A percentile compares a stretch with the other conserved stretches of the same genome.
Conservation (phyloP, 2,113 vertebrate species). For the Melospiza melodia region DNA sequence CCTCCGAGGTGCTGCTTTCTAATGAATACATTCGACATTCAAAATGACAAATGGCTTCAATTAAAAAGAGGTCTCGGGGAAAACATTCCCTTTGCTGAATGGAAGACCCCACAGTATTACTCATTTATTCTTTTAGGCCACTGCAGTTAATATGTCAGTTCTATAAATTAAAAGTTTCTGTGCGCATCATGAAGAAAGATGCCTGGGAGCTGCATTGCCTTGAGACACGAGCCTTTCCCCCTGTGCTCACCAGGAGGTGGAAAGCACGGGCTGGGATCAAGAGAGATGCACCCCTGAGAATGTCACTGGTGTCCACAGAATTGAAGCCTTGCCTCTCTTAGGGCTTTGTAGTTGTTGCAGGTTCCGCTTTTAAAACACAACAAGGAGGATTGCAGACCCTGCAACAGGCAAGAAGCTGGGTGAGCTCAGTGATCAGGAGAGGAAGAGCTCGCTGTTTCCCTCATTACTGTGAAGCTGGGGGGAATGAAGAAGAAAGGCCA, state of each 20-base stretch:
- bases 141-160: conserved; percentile 43
- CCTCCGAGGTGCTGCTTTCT: conserved; percentile 15
- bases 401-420: background rate
- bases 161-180: conserved; percentile 62
- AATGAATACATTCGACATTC: conserved; percentile 56
- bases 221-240: background rate
- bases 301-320: background rate
- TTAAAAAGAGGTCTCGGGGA: conserved; percentile 47
- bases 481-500: background rate
- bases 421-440: background rate
- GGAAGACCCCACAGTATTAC: background rate
- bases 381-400: background rate
- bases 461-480: background rate
- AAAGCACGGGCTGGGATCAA: background rate
- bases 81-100: background rate
- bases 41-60: conserved; percentile 69
- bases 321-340: background rate
- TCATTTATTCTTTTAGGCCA: conserved; percentile 44
- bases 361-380: background rate
- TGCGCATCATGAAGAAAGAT: conserved; percentile 19
- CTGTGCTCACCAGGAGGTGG: background rate
- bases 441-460: background rate
- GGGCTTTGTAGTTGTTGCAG: background rate
- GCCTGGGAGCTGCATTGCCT: background rate
- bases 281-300: background rate